Evolutionary conservation across 2,113 vertebrate species (phyloP).

Genomic region (Ammospiza caudacuta): DNA sequence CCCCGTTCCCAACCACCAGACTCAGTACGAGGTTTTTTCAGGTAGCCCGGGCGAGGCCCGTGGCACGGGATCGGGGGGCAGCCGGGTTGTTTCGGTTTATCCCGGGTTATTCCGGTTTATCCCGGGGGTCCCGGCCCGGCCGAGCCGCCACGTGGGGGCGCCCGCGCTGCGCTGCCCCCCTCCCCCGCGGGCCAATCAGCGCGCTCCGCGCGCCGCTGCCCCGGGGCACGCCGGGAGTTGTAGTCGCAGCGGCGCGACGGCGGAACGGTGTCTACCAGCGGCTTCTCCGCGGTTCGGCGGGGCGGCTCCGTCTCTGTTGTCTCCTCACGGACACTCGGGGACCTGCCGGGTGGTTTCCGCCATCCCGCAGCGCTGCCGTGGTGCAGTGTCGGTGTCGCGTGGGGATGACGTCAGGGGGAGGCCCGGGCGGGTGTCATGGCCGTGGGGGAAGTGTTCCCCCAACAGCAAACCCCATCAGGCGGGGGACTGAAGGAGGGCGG

Average conservation of each 20-base stretch:
- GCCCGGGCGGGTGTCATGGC: background rate
- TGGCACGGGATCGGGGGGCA: background rate
- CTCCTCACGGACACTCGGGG: background rate
- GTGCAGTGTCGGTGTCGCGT: background rate
- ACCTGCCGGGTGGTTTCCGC: background rate
- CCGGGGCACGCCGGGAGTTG: background rate
- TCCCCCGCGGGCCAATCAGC: background rate
- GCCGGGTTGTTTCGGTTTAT: background rate
- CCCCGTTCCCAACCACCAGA: too few relatives aligned
- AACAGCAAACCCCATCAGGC: rapidly evolving
- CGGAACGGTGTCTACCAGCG: rapidly evolving
- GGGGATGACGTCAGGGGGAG: background rate
- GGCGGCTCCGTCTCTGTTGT: rapidly evolving
- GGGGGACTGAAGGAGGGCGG: background rate
- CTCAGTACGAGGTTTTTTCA: background rate
- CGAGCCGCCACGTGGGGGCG: background rate
- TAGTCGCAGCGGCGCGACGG: rapidly evolving
- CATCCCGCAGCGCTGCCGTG: too few relatives aligned
- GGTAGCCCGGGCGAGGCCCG: background rate
- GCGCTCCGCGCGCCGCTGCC: background rate
- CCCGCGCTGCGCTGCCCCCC: background rate
- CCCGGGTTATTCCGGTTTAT: too few relatives aligned
- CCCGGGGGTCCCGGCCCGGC: background rate
- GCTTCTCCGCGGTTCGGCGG: background rate
- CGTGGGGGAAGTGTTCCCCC: rapidly evolving